A percentile compares a stretch with the other conserved stretches of the same genome.
Conservation (phyloP, 1,140 invertebrate species). For the Thalassaphorura encarpata region DNA sequence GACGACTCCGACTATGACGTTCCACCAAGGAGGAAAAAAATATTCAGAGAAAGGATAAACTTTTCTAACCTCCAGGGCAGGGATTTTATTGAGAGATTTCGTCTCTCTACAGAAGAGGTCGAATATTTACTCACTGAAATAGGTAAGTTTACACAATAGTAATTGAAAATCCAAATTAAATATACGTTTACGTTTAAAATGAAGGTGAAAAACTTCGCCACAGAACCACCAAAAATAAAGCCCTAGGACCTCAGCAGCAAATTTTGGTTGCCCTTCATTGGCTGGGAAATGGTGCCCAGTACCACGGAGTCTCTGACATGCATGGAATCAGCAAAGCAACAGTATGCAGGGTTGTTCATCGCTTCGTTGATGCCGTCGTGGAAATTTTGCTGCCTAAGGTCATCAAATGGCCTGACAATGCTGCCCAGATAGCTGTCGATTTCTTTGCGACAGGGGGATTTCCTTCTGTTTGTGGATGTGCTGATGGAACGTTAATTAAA, state of each 20-base stretch:
- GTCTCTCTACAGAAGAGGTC: too few species aligned
- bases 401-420: neutral
- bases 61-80: too few species aligned
- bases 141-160: too few species aligned
- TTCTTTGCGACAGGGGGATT: slow-evolving; percentile 6
- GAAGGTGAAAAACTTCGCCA: slow-evolving; percentile 5
- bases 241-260: slow-evolving; percentile 15
- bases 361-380: slow-evolving; percentile 1
- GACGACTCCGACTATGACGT: too few species aligned
- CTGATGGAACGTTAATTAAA: slow-evolving; percentile 32
- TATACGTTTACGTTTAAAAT: neutral
- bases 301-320: slow-evolving; percentile 27
- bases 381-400: neutral
- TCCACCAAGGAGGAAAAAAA: too few species aligned
- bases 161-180: neutral
- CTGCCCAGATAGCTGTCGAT: neutral
- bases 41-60: too few species aligned
- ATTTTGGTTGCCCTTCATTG: slow-evolving; percentile 21
- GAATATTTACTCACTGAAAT: too few species aligned
- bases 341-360: slow-evolving; percentile 17
- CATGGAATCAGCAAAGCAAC: slow-evolving; percentile 27
- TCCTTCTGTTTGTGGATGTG: slow-evolving; percentile 3
- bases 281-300: slow-evolving; percentile 29
- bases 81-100: too few species aligned
- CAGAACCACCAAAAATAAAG: slow-evolving; percentile 15